Evolutionary conservation across 37 sponge, comb jelly and placozoan species (phyloP).

Genomic region (Crambe crambe): DNA sequence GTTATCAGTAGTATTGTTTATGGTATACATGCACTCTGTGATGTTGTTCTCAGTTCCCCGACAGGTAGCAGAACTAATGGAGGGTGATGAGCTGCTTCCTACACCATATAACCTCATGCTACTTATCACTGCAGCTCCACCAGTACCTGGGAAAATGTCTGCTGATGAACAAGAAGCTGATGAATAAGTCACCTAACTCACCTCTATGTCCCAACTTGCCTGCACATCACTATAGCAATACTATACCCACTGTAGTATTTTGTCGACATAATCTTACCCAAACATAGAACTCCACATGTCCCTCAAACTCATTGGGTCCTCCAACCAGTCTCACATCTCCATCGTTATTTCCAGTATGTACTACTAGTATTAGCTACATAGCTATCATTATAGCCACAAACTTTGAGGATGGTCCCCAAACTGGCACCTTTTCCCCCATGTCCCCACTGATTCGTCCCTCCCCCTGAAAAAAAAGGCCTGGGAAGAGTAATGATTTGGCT

Average conservation of each 20-base stretch:
- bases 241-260: slow-evolving; percentile 3
- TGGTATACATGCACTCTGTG: background rate
- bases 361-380: too few species aligned
- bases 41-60: background rate
- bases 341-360: too few species aligned
- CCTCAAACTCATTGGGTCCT: background rate
- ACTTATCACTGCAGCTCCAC: background rate
- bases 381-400: too few species aligned
- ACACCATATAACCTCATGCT: background rate
- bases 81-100: background rate
- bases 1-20: background rate
- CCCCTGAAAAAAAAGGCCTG: too few species aligned
- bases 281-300: slow-evolving; percentile 17
- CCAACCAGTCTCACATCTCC: slow-evolving; percentile 20
- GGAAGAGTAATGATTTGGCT: too few species aligned
- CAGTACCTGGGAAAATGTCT: background rate
- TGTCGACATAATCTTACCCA: slow-evolving; percentile 36
- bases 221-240: slow-evolving; percentile 35
- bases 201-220: slow-evolving; percentile 14
- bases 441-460: too few species aligned
- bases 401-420: too few species aligned
- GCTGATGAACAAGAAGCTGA: background rate
- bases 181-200: background rate
- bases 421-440: too few species aligned
- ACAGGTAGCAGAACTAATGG: background rate